phyloP scores from a whole-genome alignment of 2,888 invertebrate genomes.

The Xanthia icteritia region DNA sequence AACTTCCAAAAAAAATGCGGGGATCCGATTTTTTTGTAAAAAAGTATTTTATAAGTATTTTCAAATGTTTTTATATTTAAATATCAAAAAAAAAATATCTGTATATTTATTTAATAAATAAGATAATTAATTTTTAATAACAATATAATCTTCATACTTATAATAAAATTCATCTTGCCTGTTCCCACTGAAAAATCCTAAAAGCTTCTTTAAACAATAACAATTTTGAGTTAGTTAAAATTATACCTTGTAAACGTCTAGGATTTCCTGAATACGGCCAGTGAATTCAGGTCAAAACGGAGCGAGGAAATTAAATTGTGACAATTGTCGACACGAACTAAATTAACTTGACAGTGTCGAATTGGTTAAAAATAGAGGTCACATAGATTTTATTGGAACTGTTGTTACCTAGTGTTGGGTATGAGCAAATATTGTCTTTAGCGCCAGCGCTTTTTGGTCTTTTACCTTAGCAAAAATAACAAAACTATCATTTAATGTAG shows the following conservation, averaged over 20 bases:
- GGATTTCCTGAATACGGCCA: constrained; percentile 6
- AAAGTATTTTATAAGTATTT: neutral
- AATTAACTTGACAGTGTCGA: constrained; percentile 9
- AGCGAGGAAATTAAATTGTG: constrained; percentile 21
- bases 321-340: constrained; percentile 27
- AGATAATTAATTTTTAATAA: neutral
- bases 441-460: too few species aligned
- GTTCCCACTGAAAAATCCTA: neutral
- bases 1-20: too few species aligned
- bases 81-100: neutral
- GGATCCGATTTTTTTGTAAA: too few species aligned
- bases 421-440: too few species aligned
- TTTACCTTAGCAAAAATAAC: too few species aligned
- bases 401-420: neutral
- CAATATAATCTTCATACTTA: neutral
- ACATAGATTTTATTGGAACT: neutral
- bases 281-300: constrained; percentile 19
- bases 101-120: neutral
- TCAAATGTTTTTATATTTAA: neutral
- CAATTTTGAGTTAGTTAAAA: neutral
- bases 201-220: neutral
- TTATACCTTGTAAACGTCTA: too few species aligned
- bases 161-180: too few species aligned
- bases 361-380: neutral
- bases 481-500: too few species aligned